Evolutionary conservation across 2,113 vertebrate species (phyloP).

Genomic region (Salminus brasiliensis): DNA sequence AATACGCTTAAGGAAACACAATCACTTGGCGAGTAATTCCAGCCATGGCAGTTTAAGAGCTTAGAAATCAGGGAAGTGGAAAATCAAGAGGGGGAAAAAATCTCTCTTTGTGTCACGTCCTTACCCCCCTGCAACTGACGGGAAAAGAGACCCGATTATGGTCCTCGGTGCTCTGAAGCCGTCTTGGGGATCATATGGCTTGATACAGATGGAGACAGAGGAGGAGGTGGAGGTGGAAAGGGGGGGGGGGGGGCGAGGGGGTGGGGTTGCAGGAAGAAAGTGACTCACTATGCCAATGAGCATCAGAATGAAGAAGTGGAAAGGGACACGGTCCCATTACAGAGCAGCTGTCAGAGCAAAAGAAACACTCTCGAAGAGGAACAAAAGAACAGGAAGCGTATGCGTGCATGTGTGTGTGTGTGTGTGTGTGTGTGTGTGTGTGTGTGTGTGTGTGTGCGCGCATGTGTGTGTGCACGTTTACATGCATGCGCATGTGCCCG

Average conservation of each 20-base stretch:
- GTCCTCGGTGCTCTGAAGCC: not conserved
- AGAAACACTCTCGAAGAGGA: slow-evolving; percentile 42
- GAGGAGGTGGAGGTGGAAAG: slow-evolving; percentile 3
- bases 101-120: not conserved
- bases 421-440: too few species aligned
- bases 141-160: not conserved
- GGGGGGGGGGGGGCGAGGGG: not conserved
- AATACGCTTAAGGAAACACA: not conserved
- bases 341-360: slow-evolving; percentile 52
- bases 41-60: not conserved
- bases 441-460: too few species aligned
- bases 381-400: slow-evolving; percentile 47
- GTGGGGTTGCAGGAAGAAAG: slow-evolving; percentile 22
- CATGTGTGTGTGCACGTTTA: too few species aligned
- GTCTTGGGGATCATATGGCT: slow-evolving; percentile 20
- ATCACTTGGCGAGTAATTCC: not conserved
- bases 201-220: slow-evolving; percentile 26
- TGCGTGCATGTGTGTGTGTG: slow-evolving; percentile 23
- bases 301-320: slow-evolving; percentile 50
- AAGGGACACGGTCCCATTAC: slow-evolving; percentile 42
- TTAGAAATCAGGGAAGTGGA: slow-evolving; percentile 18
- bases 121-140: not conserved
- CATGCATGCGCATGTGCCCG: not conserved
- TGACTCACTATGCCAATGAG: slow-evolving; percentile 34
- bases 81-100: not conserved